Evolutionary conservation across 2,113 vertebrate species (phyloP).

Genomic region (Bos indicus): DNA sequence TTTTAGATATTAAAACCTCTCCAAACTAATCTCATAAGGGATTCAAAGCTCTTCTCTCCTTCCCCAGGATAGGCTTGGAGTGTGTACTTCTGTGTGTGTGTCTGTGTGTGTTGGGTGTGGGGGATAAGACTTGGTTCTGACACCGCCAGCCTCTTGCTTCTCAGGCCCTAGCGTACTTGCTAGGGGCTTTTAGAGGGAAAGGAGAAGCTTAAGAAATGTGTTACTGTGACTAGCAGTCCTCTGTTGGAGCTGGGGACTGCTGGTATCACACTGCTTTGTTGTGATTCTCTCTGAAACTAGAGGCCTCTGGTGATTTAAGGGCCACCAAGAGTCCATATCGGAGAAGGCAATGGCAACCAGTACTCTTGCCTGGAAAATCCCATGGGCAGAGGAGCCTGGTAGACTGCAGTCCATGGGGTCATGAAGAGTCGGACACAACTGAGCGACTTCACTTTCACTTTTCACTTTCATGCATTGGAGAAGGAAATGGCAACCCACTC

Average conservation of each 20-base stretch:
- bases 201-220: neutral
- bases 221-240: neutral
- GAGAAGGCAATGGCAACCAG: neutral
- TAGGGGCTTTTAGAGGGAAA: neutral
- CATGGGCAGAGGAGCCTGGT: neutral
- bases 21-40: neutral
- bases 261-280: neutral
- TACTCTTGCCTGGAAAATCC: neutral
- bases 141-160: neutral
- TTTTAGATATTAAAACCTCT: neutral
- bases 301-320: neutral
- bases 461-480: neutral
- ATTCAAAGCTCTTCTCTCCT: neutral
- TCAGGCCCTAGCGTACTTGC: neutral
- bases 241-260: neutral
- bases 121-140: neutral
- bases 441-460: neutral
- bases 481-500: neutral
- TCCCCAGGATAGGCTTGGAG: neutral
- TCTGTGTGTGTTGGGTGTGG: too few relatives aligned
- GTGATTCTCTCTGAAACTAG: conserved; percentile 6
- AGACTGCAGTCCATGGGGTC: neutral
- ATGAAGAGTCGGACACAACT: neutral
- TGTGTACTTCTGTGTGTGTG: neutral
- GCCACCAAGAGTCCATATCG: neutral